Base-by-base conservation (phyloP, 2,797 vertebrate species). In the Chloroceryle inda region DNA sequence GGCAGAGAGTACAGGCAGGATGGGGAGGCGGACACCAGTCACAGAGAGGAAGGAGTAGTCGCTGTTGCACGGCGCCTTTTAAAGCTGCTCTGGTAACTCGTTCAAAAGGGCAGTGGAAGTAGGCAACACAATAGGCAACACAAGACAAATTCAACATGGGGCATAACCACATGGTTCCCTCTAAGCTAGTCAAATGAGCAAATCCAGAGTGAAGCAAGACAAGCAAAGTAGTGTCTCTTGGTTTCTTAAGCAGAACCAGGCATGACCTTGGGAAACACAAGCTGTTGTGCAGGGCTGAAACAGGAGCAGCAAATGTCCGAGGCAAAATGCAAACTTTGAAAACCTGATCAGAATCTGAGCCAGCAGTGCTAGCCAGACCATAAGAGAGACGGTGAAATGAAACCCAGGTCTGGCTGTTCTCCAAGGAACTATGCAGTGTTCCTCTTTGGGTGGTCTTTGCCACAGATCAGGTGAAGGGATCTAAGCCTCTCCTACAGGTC, bases 131-230 rank as follows among this genome's bases (percentile, higher is more conserved):
- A 64, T 21, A 80, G 92, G 50, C 47, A 75, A 47, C 33, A 24
- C 37, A 17, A 64, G 40, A 45, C n/a, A 18, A 45, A 73, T 44
- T 77, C 29, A 3, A 33, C 83, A 50, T 0, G 0, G 26, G 73
- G 83, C 74, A 88, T 56, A 81, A 73, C 19, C 55, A 52, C 33
- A 2, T 2, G 35, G 35, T 14, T 86, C 72, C 47, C 75, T 67
- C 63, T 66, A 64, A 82, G 22, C 21, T 47, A 50, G 55, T 26
- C 59, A 89, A 79, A 68, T 50, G 20, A 85, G 49, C 72, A 88
- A 92, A 77, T 23, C 21, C 66, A 68, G 49, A n/a, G 77, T 62
- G 77, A 67, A 55, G 74, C 63, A 92, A 87, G 66, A 82, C 47
- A 42, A 90, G 45, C 5, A 40, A 45, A 77, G 71, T 19, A n/a